Evolutionary conservation across 1,140 invertebrate species (phyloP), one percentile per base, ranked within the genome.

Genomic region (Gryllus bimaculatus): DNA sequence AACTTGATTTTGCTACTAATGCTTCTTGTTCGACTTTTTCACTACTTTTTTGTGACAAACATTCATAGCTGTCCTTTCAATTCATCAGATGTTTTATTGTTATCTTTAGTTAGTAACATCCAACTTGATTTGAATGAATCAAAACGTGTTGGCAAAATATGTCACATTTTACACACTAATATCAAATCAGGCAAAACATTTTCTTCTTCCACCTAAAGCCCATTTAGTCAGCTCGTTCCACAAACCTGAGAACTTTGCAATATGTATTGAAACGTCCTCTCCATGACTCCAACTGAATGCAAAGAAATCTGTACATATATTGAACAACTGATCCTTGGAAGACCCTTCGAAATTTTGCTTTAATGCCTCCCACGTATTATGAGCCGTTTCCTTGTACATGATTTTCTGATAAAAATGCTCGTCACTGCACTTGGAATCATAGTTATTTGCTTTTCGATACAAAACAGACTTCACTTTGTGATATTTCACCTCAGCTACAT

Each of bases 221-320:
- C 83, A 74, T 82, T n/a, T 83, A 78, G 83, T 84, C 66, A 84
- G 78, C 47, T 84, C 82, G 76, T 82, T 82, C 83, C 83, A 83
- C 81, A 84, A 81, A 81, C 81, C 82, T 82, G 47, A 81, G 74
- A 84, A 80, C 75, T 83, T 84, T 75, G 83, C 84, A 54, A 83
- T 80, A 80, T 84, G 82, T 20, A 83, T 84, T 0, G 82, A 83
- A 74, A 84, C 82, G 80, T 85, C 84, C 15, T 85, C 81, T 75
- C 80, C 80, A 76, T 74, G 48, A 8, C 74, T 82, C 83, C 83
- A 84, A 75, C 79, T 78, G 77, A 84, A 83, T 18, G 83, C 80
- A 75, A 85, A 83, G 76, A 84, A 84, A 79, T 85, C 82, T 48
- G 80, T 82, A 77, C 83, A 85, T 39, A 83, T 83, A 66, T 82